A percentile compares a stretch with the other conserved stretches of the same genome.
Evolutionary conservation across 1,140 invertebrate species (phyloP).

Genomic region (Drosophila willistoni): DNA sequence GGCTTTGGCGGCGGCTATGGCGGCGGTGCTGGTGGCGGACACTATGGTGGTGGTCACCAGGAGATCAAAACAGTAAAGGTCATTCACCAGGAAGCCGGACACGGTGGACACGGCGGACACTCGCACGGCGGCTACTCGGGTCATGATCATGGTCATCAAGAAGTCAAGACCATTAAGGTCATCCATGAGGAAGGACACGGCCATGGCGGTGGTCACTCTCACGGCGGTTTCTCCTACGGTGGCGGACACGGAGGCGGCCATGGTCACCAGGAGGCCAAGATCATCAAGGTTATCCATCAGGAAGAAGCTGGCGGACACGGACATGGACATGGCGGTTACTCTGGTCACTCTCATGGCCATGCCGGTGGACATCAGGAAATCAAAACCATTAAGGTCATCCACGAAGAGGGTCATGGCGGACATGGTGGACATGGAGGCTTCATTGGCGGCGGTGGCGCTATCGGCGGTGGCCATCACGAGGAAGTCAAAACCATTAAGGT

Average conservation of each 20-base stretch:
- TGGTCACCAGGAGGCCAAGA: background rate
- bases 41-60: conserved; percentile 44
- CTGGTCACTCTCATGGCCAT: conserved; percentile 40
- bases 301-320: conserved; percentile 1
- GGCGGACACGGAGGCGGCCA: conserved; percentile 15
- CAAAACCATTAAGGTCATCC: conserved; percentile 74
- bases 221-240: conserved; percentile 47
- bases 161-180: conserved; percentile 65
- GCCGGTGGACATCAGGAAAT: conserved; percentile 54
- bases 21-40: conserved; percentile 35
- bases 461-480: conserved; percentile 35
- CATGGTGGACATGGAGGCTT: conserved; percentile 38
- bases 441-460: conserved; percentile 12
- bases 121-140: conserved; percentile 29
- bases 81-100: conserved; percentile 54
- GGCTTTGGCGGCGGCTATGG: conserved; percentile 8
- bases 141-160: conserved; percentile 47
- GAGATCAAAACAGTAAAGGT: conserved; percentile 65
- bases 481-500: conserved; percentile 56
- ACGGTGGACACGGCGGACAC: conserved; percentile 29
- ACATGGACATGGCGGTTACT: conserved; percentile 32
- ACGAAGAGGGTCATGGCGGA: conserved; percentile 49
- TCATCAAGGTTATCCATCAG: conserved; percentile 1
- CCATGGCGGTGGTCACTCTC: conserved; percentile 32
- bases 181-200: conserved; percentile 59